Evolutionary conservation across 2,888 invertebrate species (phyloP).

Genomic region (Aphodius sticticus): DNA sequence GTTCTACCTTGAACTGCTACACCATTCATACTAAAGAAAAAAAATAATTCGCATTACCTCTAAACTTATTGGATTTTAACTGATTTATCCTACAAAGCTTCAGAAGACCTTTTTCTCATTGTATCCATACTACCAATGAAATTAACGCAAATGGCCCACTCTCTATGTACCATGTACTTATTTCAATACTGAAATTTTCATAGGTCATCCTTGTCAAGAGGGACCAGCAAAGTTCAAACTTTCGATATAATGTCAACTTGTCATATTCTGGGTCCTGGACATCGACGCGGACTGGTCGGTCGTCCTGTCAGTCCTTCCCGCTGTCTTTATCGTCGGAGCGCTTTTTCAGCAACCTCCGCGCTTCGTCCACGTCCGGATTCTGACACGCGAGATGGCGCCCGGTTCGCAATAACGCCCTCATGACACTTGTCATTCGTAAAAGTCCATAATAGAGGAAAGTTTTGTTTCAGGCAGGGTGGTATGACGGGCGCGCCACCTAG

Average conservation of each 20-base stretch:
- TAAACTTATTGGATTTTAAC: too few relatives aligned
- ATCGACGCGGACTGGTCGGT: background rate
- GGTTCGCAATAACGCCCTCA: conserved; percentile 58
- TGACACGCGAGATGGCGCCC: conserved; percentile 51
- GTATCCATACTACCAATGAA: too few relatives aligned
- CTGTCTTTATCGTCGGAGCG: conserved; percentile 45
- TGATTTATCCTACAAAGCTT: too few relatives aligned
- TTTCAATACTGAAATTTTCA: background rate
- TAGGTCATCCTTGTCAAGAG: background rate
- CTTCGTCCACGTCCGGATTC: conserved; percentile 50
- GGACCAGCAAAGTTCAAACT: background rate
- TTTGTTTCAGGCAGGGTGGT: conserved; percentile 49
- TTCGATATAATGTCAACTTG: conserved; percentile 19
- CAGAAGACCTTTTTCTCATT: too few relatives aligned
- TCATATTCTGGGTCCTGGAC: conserved; percentile 10
- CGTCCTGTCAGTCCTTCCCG: conserved; percentile 28
- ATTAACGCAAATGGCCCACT: background rate
- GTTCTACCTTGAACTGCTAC: too few relatives aligned
- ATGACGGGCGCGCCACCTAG: conserved; percentile 34
- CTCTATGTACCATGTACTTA: background rate
- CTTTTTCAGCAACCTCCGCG: conserved; percentile 46
- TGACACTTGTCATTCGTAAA: conserved; percentile 60
- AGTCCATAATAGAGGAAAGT: conserved; percentile 56
- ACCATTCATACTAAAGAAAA: too few relatives aligned
- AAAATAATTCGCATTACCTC: too few relatives aligned